phyloP scores from a whole-genome alignment of 2,797 vertebrate species.

The Helicolenus hilgendorfi region DNA sequence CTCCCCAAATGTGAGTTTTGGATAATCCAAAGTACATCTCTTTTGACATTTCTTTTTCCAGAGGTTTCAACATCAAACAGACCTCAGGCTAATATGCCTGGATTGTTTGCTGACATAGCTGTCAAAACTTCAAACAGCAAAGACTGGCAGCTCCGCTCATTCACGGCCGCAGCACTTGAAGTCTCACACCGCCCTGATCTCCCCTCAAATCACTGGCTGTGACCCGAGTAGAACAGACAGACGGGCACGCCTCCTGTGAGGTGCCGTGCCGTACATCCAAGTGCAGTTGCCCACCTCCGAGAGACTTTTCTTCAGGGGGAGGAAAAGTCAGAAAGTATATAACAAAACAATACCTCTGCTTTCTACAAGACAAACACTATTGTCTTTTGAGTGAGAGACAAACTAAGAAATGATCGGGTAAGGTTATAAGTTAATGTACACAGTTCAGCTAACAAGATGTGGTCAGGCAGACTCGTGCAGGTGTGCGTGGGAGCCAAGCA shows the following conservation, averaged over 20 bases:
- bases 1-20: constrained; percentile 59
- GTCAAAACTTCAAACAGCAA: constrained; percentile 88
- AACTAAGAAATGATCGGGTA: background rate
- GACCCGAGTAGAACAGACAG: constrained; percentile 85
- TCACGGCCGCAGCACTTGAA: constrained; percentile 67
- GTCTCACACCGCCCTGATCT: constrained; percentile 81
- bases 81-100: constrained; percentile 77
- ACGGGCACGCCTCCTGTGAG: constrained; percentile 81
- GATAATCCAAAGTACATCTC: constrained; percentile 57
- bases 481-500: constrained; percentile 79
- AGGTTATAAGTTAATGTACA: constrained; percentile 3
- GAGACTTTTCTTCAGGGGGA: constrained; percentile 54
- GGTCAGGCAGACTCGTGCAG: constrained; percentile 68
- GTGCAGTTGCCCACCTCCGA: constrained; percentile 69
- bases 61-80: constrained; percentile 83
- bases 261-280: constrained; percentile 53
- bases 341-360: constrained; percentile 67
- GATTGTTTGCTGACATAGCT: constrained; percentile 87
- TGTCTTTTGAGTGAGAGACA: constrained; percentile 54
- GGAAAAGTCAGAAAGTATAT: constrained; percentile 40
- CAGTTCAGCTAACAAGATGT: constrained; percentile 48
- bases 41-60: constrained; percentile 74
- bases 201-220: constrained; percentile 80
- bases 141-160: constrained; percentile 81
- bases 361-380: constrained; percentile 46